A percentile compares a stretch with the other conserved stretches of the same genome.
phyloP scores from a whole-genome alignment of 2,113 vertebrate genomes.

The Tychaedon coryphoeus region DNA sequence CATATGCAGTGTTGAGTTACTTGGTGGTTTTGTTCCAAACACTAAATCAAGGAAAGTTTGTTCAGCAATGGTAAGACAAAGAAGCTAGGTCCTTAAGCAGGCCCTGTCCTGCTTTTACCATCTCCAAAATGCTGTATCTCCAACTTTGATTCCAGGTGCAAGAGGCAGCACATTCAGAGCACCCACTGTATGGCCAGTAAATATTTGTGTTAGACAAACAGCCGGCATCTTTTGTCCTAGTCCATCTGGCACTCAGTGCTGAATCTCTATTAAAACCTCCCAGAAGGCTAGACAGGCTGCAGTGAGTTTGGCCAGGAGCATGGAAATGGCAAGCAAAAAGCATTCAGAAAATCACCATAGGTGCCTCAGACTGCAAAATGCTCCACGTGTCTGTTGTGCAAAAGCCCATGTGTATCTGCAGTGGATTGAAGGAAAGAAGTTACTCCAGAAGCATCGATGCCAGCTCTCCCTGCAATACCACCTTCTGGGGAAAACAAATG shows the following conservation, averaged over 20 bases:
- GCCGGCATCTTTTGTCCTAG: not conserved
- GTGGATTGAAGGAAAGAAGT: not conserved
- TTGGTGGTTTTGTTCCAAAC: not conserved
- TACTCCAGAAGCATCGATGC: not conserved
- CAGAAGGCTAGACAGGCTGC: not conserved
- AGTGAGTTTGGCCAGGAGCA: not conserved
- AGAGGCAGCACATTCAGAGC: not conserved
- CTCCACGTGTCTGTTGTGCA: not conserved
- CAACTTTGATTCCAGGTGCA: not conserved
- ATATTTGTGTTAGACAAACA: not conserved
- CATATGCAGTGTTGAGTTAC: not conserved
- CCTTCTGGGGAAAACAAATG: not conserved
- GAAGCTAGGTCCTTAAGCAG: not conserved
- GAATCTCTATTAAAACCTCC: not conserved
- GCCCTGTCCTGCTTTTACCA: not conserved
- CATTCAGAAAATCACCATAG: not conserved
- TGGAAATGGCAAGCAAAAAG: not conserved
- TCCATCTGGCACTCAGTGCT: fast-evolving
- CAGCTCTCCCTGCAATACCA: not conserved
- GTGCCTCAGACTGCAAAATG: not conserved
- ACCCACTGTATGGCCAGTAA: not conserved
- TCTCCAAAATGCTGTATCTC: not conserved
- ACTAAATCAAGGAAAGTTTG: not conserved
- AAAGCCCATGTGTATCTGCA: not conserved
- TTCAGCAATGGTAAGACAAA: not conserved